A percentile compares a stretch with the other conserved stretches of the same genome.
phyloP scores from a whole-genome alignment of 2,113 vertebrate species.

The Poeciliopsis prolifica region DNA sequence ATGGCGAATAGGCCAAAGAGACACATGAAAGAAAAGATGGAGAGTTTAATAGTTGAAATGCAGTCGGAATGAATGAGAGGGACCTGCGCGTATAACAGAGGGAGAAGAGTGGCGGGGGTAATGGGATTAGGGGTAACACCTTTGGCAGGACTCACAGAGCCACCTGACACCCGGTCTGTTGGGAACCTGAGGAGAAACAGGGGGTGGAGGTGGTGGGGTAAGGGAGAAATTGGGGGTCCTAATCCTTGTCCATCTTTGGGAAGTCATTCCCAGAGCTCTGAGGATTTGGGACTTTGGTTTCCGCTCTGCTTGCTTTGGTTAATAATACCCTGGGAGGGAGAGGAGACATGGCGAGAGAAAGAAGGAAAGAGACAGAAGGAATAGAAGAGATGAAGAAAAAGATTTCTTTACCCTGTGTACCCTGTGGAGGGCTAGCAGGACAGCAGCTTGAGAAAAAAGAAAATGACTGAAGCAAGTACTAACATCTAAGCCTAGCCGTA shows the following conservation, averaged over 20 bases:
- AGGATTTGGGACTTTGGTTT: conserved; percentile 86
- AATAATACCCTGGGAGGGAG: conserved; percentile 90
- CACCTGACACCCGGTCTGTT: conserved; percentile 97
- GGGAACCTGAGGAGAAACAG: conserved; percentile 78
- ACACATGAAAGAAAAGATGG: conserved; percentile 64
- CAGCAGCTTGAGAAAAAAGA: conserved; percentile 42
- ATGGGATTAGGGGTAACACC: conserved; percentile 99
- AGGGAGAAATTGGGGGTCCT: conserved; percentile 82
- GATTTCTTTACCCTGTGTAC: conserved; percentile 68
- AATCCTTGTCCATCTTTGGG: conserved; percentile 98
- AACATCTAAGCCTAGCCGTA: conserved; percentile 38
- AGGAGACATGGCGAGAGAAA: conserved; percentile 78
- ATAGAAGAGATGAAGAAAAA: conserved; percentile 71
- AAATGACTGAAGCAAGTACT: conserved; percentile 51
- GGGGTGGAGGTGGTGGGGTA: conserved; percentile 53
- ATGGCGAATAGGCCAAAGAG: conserved; percentile 50
- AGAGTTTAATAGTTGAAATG: conserved; percentile 65
- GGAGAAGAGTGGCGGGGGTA: conserved; percentile 76
- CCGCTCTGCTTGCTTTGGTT: conserved; percentile 92
- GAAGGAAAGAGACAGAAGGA: conserved; percentile 69
- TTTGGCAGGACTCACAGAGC: conserved; percentile 89
- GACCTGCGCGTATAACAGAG: conserved; percentile 48
- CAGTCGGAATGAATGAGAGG: conserved; percentile 57
- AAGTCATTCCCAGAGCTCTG: conserved; percentile 95
- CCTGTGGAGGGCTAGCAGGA: conserved; percentile 67